Base-by-base conservation (phyloP, 2,888 invertebrate genomes). In the Agrochola lota region DNA sequence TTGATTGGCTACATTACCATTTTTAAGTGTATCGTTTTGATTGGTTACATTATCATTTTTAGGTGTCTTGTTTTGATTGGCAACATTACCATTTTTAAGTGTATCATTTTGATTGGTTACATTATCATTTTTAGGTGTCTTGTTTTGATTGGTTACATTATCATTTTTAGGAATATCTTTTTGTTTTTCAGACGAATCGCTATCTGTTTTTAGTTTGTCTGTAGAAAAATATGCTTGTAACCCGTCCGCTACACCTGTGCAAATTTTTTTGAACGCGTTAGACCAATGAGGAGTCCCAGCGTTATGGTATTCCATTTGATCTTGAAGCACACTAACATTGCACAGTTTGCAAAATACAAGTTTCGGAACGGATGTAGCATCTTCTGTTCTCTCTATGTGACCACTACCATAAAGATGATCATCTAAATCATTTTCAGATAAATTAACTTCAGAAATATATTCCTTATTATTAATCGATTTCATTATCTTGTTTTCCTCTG, bases 231-330 rank as follows among this genome's bases (percentile, higher is more conserved):
- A 57, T 57, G 57, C 5, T n/a, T 57, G 57, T n/a, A 57, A 57
- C 55, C 4, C 5, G 1, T 57, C 57, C 6, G n/a, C 57, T 57
- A 57, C 57, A n/a, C 11, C 1, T 11, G 55, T 55, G 55, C 55
- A 55, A 20, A 17, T 46, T 4, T 30, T 67, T 52, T 67, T 67
- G 12, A 67, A 20, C 23, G 30, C 49, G 20, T 67, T 67, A 26
- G 49, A 20, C 30, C 26, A 49, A 20, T 49, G 67, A 20, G 12
- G 20, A 30, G 49, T 49, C 8, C 23, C 49, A 30, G 69, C 55
- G 35, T 55, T 69, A 55, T 69, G 55, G 9, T 69, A n/a, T 55
- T 55, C 35, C 9, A 55, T 35, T 69, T 69, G 69, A 55, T 55
- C n/a, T 17, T 69, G 55, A n/a, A 2, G 17, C 35, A 69, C 55